phyloP scores from a whole-genome alignment of 2,888 invertebrate species.

The Sesia apiformis region DNA sequence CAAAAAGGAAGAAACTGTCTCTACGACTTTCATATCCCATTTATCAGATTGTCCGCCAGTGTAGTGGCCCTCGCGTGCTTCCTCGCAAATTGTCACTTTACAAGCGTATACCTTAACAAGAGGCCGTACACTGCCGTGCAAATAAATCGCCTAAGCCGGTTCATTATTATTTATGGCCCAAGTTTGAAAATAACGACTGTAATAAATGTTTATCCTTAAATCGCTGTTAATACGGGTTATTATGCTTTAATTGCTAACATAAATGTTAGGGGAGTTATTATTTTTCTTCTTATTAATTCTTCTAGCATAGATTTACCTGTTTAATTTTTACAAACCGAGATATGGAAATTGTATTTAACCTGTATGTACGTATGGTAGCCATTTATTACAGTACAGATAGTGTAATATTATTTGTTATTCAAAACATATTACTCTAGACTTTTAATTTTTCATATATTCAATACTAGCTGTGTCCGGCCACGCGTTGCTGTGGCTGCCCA shows the following conservation, averaged over 20 bases:
- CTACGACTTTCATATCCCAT: neutral
- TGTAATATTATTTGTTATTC: no score
- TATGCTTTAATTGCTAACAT: neutral
- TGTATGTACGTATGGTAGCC: no score
- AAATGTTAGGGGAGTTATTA: no score
- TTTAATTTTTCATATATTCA: no score
- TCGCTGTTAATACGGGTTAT: constrained; percentile 1
- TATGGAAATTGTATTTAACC: no score
- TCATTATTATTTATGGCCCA: neutral
- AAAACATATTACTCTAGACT: no score
- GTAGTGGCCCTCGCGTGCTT: constrained; percentile 16
- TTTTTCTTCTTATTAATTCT: no score
- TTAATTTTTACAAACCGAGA: no score
- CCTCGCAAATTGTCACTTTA: constrained; percentile 39
- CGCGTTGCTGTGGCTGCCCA: no score
- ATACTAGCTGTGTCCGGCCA: no score
- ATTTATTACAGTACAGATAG: no score
- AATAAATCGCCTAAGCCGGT: constrained; percentile 6
- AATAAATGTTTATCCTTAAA: constrained; percentile 1
- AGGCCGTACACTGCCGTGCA: constrained; percentile 21
- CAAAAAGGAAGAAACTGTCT: neutral
- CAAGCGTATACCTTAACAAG: constrained; percentile 27
- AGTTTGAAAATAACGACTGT: neutral
- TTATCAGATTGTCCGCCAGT: neutral
- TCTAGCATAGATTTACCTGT: no score